These are phyloP conservation scores for Aphelinus atriplicis DNA, from an alignment of 1,140 invertebrate genomes.

Conservation along the genomic window DNA sequence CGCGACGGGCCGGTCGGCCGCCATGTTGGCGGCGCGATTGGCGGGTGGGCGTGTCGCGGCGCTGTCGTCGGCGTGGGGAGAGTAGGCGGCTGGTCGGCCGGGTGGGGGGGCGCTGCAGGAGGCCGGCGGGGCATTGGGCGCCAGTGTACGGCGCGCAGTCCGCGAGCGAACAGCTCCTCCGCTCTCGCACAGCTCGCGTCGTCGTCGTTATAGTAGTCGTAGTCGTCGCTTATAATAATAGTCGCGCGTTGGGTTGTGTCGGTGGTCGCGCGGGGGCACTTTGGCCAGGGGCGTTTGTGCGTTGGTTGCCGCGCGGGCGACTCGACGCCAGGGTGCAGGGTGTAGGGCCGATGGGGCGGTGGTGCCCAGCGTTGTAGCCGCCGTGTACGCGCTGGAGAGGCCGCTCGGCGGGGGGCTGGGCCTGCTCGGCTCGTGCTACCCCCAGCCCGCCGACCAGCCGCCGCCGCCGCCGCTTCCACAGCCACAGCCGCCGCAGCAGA, in stretches of 20 bases:
- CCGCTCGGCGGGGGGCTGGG: constrained; percentile 62
- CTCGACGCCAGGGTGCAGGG: constrained; percentile 22
- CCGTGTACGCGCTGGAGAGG: constrained; percentile 66
- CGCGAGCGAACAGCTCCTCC: constrained; percentile 18
- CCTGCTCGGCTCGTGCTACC: constrained; percentile 60
- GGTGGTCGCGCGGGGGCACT: too few relatives aligned
- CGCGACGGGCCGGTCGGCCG: too few relatives aligned
- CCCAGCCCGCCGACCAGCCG: constrained; percentile 43
- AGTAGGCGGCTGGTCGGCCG: not conserved
- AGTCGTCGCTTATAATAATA: too few relatives aligned
- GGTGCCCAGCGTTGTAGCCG: constrained; percentile 25
- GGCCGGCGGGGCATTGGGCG: not conserved
- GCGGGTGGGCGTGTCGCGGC: not conserved
- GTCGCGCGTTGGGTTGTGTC: too few relatives aligned
- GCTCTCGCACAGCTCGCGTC: not conserved
- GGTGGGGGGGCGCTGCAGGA: not conserved
- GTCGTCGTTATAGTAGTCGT: too few relatives aligned
- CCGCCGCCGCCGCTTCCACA: constrained; percentile 55
- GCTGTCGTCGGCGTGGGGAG: not conserved
- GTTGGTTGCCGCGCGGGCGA: not conserved
- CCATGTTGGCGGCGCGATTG: too few relatives aligned
- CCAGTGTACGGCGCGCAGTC: constrained; percentile 22
- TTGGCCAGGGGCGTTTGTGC: not conserved
- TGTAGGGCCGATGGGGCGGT: constrained; percentile 46
- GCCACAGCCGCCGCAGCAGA: constrained; percentile 48